Evolutionary conservation across 2,888 invertebrate species (phyloP).

Genomic region (Phlogophora meticulosa): DNA sequence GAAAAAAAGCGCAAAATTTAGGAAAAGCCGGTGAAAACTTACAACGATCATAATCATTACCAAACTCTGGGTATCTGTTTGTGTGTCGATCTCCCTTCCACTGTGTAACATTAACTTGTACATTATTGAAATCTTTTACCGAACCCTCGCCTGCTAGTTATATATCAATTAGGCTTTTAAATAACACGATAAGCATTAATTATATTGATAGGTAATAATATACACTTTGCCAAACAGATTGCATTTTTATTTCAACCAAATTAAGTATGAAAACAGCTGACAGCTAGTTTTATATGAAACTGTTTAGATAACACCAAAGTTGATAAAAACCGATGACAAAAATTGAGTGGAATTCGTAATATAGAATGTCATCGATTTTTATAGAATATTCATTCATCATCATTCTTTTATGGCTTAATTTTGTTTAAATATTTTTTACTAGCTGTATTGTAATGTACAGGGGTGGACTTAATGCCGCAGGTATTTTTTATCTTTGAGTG

Average conservation of each 20-base stretch:
- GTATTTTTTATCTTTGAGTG: too few relatives aligned
- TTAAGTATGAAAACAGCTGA: conserved; percentile 23
- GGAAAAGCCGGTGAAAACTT: too few relatives aligned
- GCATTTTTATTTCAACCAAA: conserved; percentile 24
- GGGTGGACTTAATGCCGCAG: too few relatives aligned
- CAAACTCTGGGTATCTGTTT: too few relatives aligned
- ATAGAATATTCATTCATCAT: conserved; percentile 8
- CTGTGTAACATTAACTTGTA: too few relatives aligned
- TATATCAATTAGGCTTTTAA: conserved; percentile 2
- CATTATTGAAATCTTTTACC: too few relatives aligned
- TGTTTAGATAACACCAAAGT: background rate
- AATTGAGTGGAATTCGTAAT: background rate
- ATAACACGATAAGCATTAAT: conserved; percentile 15
- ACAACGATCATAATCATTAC: too few relatives aligned
- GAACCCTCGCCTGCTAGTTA: background rate
- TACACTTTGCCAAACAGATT: conserved; percentile 20
- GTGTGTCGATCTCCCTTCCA: too few relatives aligned
- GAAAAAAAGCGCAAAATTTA: too few relatives aligned
- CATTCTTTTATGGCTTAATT: background rate
- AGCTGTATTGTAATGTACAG: too few relatives aligned
- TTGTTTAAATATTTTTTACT: background rate
- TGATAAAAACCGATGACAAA: conserved; percentile 8
- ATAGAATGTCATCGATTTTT: background rate
- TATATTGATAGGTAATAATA: background rate
- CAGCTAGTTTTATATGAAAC: background rate